Conservation (phyloP, 1,140 invertebrate species). For the Leptopilina boulardi region DNA sequence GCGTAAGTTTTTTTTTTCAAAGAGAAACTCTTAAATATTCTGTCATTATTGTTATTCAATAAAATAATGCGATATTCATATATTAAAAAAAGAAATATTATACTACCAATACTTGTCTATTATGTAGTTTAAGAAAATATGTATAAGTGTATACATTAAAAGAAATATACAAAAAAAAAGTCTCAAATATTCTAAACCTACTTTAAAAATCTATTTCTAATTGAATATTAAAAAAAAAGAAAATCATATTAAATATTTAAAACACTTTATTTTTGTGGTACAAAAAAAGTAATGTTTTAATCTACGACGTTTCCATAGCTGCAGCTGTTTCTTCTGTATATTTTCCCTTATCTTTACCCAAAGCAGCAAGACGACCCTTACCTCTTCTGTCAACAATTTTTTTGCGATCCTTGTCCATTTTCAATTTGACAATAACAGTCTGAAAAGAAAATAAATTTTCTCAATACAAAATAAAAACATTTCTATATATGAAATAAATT, state of each 20-base stretch:
- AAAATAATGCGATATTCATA: background rate
- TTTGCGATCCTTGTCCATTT: conserved; percentile 99
- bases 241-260: background rate
- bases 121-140: conserved; percentile 3
- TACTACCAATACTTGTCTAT: background rate
- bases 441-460: conserved; percentile 71
- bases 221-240: too few relatives aligned
- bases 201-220: too few relatives aligned
- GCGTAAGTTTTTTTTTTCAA: background rate
- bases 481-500: background rate
- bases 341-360: conserved; percentile 98
- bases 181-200: background rate
- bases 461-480: background rate
- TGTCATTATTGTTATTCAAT: background rate
- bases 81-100: too few relatives aligned
- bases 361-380: conserved; percentile 91
- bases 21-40: background rate
- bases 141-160: background rate
- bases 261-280: conserved; percentile 63
- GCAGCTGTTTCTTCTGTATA: conserved; percentile 96
- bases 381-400: conserved; percentile 96
- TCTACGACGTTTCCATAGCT: conserved; percentile 83
- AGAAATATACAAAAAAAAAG: background rate
- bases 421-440: conserved; percentile 98
- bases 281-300: conserved; percentile 57